phyloP scores from a whole-genome alignment of 2,797 vertebrate genomes.

The Molothrus aeneus region DNA sequence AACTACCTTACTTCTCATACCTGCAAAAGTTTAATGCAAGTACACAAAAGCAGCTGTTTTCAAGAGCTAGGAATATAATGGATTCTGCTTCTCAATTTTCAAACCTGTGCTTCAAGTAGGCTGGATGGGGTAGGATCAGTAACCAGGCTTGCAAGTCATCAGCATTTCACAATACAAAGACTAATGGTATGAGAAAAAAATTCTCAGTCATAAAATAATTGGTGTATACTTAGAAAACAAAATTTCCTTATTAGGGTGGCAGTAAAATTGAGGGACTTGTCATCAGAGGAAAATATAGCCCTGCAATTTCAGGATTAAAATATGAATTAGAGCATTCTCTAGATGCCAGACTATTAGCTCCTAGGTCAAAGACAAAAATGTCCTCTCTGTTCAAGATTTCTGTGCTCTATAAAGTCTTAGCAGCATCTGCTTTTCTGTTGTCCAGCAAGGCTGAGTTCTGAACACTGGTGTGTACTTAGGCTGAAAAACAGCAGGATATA shows the following conservation, averaged over 20 bases:
- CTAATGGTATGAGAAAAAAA: slow-evolving; percentile 22
- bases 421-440: slow-evolving; percentile 40
- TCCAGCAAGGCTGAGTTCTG: not conserved
- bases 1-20: not conserved
- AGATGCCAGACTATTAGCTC: slow-evolving; percentile 64
- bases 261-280: slow-evolving; percentile 61
- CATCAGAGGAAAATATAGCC: slow-evolving; percentile 53
- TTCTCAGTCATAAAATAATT: slow-evolving; percentile 39
- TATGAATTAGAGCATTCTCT: slow-evolving; percentile 69
- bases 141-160: not conserved
- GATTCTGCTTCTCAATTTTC: not conserved
- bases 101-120: not conserved
- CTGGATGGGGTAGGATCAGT: not conserved
- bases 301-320: slow-evolving; percentile 71
- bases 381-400: slow-evolving; percentile 35
- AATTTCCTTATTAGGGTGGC: slow-evolving; percentile 60
- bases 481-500: slow-evolving; percentile 27
- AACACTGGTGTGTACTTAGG: not conserved
- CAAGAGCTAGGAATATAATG: not conserved
- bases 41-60: not conserved
- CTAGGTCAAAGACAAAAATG: slow-evolving; percentile 53
- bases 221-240: slow-evolving; percentile 36
- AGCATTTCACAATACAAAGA: slow-evolving; percentile 40
- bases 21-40: not conserved
- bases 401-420: slow-evolving; percentile 17